Percentiles rank a stretch among this genome's conserved stretches.
phyloP scores from a whole-genome alignment of 2,113 vertebrate genomes.

The Notechis scutatus region DNA sequence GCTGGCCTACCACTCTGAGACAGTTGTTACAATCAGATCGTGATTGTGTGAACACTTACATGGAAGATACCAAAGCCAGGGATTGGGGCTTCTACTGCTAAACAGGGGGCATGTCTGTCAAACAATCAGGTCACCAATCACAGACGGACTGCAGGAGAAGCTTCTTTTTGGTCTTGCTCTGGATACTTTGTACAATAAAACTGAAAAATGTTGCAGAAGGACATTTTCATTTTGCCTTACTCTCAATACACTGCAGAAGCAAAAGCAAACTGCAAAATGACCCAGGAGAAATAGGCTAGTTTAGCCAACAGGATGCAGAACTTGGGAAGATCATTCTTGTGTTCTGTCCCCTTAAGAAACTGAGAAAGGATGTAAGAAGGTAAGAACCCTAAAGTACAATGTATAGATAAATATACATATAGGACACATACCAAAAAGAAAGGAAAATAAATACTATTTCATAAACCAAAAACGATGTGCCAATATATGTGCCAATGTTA shows the following conservation, averaged over 20 bases:
- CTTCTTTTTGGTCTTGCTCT: conserved; percentile 35
- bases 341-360: background rate
- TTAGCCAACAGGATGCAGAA: rapidly evolving
- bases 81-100: conserved; percentile 4
- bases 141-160: conserved; percentile 17
- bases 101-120: conserved; percentile 27
- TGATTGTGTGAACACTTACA: conserved; percentile 37
- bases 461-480: background rate
- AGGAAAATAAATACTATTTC: background rate
- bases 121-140: background rate
- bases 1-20: background rate
- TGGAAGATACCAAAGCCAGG: conserved; percentile 24
- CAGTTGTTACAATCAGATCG: conserved; percentile 18
- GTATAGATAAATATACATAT: background rate
- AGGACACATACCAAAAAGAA: background rate
- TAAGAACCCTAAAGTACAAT: background rate
- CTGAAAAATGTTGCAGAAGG: conserved; percentile 28
- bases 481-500: background rate
- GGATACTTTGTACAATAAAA: conserved; percentile 39
- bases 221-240: conserved; percentile 18
- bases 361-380: background rate
- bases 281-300: background rate
- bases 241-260: background rate
- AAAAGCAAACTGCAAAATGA: conserved; percentile 6
- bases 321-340: no score